phyloP scores from a whole-genome alignment of 1,140 invertebrate species.

The Ylistrum balloti region DNA sequence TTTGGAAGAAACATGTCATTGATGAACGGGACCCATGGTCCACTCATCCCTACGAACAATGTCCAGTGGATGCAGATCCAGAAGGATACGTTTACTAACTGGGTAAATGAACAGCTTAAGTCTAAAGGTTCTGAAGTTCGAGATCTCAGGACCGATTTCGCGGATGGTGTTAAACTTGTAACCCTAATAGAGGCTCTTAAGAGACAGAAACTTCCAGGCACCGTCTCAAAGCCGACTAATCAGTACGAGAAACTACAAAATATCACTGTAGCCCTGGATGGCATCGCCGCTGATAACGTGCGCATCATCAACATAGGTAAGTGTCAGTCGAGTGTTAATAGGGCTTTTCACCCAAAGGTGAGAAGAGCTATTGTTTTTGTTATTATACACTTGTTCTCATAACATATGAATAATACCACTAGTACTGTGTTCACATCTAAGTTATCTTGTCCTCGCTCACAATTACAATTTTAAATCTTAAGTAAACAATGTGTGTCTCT shows the following conservation, averaged over 20 bases:
- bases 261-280: conserved; percentile 95
- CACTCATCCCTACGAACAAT: background rate
- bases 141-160: conserved; percentile 93
- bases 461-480: no score
- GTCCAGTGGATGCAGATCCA: conserved; percentile 92
- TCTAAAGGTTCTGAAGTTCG: conserved; percentile 71
- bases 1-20: background rate
- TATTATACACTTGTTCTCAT: no score
- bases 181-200: conserved; percentile 95
- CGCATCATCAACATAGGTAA: conserved; percentile 98
- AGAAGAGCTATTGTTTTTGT: no score
- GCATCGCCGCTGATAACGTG: conserved; percentile 96
- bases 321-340: no score
- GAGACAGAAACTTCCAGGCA: conserved; percentile 55
- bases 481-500: no score
- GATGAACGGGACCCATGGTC: background rate
- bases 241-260: conserved; percentile 98
- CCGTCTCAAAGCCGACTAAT: conserved; percentile 90
- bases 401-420: no score
- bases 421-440: no score
- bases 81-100: conserved; percentile 98
- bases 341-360: no score
- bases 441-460: no score
- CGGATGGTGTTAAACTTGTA: conserved; percentile 94
- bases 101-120: conserved; percentile 96